Percentiles rank a stretch among this genome's conserved stretches.
Conservation (phyloP, 2,888 invertebrate genomes). For the Hoplodrina blanda region DNA sequence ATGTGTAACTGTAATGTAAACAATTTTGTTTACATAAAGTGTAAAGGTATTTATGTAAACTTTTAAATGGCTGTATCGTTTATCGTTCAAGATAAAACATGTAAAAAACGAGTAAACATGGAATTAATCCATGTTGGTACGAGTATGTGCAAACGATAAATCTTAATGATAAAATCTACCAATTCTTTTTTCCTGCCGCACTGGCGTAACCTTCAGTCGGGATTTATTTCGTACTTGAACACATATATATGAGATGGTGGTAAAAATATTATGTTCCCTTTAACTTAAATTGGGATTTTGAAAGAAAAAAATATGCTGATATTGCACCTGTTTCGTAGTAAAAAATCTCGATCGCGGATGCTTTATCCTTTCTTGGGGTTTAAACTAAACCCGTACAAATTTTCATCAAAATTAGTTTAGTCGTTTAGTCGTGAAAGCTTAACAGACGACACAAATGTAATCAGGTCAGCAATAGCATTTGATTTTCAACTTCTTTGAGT, state of each 20-base stretch:
- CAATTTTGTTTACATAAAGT: constrained; percentile 23
- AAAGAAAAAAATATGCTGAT: not conserved
- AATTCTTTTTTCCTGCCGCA: constrained; percentile 51
- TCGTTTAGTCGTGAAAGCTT: too few species aligned
- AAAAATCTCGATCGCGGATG: not conserved
- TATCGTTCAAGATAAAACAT: constrained; percentile 43
- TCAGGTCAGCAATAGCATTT: not conserved
- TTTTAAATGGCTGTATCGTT: constrained; percentile 46
- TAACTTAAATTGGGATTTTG: not conserved
- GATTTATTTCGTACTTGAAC: constrained; percentile 47
- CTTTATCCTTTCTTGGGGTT: too few species aligned
- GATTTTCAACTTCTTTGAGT: not conserved
- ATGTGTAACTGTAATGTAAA: constrained; percentile 16
- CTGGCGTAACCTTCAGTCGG: constrained; percentile 33
- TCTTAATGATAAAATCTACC: constrained; percentile 58
- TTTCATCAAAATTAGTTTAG: too few species aligned
- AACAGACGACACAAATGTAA: too few species aligned
- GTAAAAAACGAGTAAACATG: constrained; percentile 49
- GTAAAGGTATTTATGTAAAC: constrained; percentile 18
- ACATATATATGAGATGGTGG: constrained; percentile 32
- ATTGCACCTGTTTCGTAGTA: not conserved
- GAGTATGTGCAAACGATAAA: constrained; percentile 52
- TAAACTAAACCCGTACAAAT: too few species aligned
- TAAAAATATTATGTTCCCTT: constrained; percentile 33
- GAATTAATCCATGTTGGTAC: constrained; percentile 55